Conservation (phyloP, 2,113 vertebrate species). For the Sula dactylatra region DNA sequence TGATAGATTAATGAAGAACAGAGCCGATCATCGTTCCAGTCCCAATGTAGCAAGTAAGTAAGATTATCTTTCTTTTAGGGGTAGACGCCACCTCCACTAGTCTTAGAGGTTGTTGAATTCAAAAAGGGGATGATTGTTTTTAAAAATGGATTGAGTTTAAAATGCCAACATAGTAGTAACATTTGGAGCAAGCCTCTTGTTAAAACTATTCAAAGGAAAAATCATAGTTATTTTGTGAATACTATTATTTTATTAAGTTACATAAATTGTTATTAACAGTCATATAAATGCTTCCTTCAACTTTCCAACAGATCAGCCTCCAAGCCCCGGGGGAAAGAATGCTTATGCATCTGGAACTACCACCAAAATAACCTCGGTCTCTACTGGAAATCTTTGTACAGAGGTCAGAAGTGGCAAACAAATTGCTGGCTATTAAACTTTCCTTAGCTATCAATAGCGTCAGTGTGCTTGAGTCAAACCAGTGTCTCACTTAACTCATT, state of each 20-base stretch:
- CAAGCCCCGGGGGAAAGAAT: slow-evolving; percentile 88
- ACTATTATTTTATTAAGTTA: not conserved
- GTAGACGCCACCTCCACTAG: not conserved
- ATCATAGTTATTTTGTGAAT: not conserved
- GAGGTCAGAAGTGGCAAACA: slow-evolving; percentile 83
- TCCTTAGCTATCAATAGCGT: not conserved
- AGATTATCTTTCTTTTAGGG: not conserved
- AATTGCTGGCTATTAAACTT: not conserved
- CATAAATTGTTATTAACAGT: not conserved
- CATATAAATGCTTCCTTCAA: not conserved
- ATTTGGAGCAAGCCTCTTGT: not conserved
- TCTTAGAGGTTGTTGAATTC: not conserved
- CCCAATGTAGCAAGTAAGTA: slow-evolving; percentile 97
- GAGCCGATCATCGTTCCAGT: slow-evolving; percentile 94
- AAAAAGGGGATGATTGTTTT: not conserved
- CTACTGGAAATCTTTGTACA: slow-evolving; percentile 95
- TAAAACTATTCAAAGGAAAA: not conserved
- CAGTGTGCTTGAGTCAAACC: not conserved
- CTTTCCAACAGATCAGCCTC: slow-evolving; percentile 86
- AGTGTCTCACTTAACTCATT: not conserved
- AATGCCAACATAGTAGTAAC: not conserved
- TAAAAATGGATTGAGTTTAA: not conserved
- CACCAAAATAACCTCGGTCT: slow-evolving; percentile 96
- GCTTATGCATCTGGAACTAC: slow-evolving; percentile 84
- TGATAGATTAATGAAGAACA: slow-evolving; percentile 90